Conservation (phyloP, 2,888 invertebrate species). For the Parapristionchus giblindavisi region DNA sequence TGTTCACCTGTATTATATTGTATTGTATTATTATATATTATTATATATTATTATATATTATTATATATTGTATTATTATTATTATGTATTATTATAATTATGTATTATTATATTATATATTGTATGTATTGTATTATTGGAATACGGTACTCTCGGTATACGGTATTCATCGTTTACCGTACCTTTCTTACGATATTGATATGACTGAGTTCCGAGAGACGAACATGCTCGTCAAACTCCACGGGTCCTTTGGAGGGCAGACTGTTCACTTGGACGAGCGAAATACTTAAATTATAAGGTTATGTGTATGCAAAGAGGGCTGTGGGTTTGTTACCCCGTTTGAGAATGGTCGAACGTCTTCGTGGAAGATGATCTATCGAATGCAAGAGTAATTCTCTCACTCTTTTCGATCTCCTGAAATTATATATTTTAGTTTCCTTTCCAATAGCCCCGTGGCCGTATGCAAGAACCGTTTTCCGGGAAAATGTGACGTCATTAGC, state of each 20-base stretch:
- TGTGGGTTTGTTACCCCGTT: neutral
- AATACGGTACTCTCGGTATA: neutral
- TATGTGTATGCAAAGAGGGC: neutral
- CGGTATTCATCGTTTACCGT: conserved; percentile 1
- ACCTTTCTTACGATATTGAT: conserved; percentile 23
- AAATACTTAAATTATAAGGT: neutral
- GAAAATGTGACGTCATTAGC: too few relatives aligned
- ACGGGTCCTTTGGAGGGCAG: neutral
- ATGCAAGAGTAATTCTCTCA: conserved; percentile 11
- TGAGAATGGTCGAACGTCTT: neutral
- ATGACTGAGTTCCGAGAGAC: conserved; percentile 25
- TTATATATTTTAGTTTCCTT: too few relatives aligned
- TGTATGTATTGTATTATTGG: too few relatives aligned
- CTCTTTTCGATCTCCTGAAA: conserved; percentile 27
- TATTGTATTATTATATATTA: neutral
- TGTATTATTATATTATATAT: too few relatives aligned
- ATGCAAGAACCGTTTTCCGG: too few relatives aligned
- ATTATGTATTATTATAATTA: too few relatives aligned
- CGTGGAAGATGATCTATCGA: neutral
- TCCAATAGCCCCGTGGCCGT: too few relatives aligned
- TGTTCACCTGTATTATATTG: neutral
- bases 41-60: conserved; percentile 4
- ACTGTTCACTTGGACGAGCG: conserved; percentile 6
- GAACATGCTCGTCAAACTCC: conserved; percentile 24
- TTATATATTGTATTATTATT: neutral